Conservation (phyloP, 2,888 invertebrate species). For the Drepana falcataria region DNA sequence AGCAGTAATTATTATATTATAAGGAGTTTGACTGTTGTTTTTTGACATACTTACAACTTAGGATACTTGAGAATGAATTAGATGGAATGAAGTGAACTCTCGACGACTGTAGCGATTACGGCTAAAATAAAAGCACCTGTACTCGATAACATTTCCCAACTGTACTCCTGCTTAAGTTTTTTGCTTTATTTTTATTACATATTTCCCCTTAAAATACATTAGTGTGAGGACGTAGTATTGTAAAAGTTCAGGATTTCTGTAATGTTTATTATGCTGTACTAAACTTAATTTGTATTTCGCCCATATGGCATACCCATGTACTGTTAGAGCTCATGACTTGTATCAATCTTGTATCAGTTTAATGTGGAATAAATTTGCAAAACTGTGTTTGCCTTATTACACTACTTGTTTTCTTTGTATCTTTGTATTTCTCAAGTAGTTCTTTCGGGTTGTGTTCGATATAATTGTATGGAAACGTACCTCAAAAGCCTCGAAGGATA, state of each 20-base stretch:
- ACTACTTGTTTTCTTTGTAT: constrained; percentile 44
- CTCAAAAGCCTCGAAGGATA: too few species aligned
- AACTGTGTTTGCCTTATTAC: constrained; percentile 79
- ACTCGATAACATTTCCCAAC: constrained; percentile 75
- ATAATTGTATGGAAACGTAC: too few species aligned
- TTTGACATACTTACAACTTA: constrained; percentile 79
- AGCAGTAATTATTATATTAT: constrained; percentile 80
- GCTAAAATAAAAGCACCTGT: constrained; percentile 70
- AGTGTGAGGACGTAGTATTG: constrained; percentile 76
- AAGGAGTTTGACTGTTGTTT: constrained; percentile 80
- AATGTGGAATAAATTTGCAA: constrained; percentile 79
- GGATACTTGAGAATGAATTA: constrained; percentile 67
- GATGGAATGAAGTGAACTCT: constrained; percentile 64
- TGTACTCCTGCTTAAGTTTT: constrained; percentile 79
- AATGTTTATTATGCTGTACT: constrained; percentile 73
- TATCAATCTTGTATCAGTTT: constrained; percentile 78
- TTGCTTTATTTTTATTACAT: constrained; percentile 76
- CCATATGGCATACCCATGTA: constrained; percentile 71
- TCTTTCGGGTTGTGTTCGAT: too few species aligned
- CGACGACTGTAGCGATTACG: constrained; percentile 62
- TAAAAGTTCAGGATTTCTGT: constrained; percentile 74
- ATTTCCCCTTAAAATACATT: constrained; percentile 72
- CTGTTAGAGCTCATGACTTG: constrained; percentile 74
- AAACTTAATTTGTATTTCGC: constrained; percentile 70
- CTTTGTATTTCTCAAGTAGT: background rate